Evolutionary conservation across 2,797 vertebrate species (phyloP).

Genomic region (Somateria mollissima): DNA sequence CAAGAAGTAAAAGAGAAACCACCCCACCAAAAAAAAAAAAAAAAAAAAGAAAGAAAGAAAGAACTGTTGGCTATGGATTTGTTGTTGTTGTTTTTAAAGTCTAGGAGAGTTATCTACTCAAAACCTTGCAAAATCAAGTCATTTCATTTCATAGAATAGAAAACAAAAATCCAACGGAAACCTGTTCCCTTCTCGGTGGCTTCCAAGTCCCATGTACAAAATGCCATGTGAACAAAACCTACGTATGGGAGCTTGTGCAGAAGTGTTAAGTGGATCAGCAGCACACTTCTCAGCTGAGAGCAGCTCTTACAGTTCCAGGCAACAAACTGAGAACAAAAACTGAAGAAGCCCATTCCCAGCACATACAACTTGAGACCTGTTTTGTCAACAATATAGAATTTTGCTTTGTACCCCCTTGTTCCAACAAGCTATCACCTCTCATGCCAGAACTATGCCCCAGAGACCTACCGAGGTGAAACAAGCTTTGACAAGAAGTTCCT

Average conservation of each 20-base stretch:
- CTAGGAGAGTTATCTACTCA: neutral
- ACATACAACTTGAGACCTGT: fast-evolving
- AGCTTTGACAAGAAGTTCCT: neutral
- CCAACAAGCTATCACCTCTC: neutral
- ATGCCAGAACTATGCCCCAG: neutral
- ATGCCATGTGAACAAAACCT: fast-evolving
- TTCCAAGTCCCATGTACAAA: neutral
- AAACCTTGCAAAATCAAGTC: neutral
- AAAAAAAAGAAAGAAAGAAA: neutral
- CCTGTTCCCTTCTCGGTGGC: neutral
- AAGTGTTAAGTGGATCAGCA: neutral
- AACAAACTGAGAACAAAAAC: neutral
- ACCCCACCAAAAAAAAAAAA: neutral
- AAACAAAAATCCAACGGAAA: fast-evolving
- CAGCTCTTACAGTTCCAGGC: neutral
- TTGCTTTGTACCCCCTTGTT: neutral
- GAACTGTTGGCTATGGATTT: too few relatives aligned
- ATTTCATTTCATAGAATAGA: neutral
- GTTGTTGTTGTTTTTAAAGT: neutral
- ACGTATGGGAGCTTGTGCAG: neutral
- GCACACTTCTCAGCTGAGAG: neutral
- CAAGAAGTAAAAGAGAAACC: neutral
- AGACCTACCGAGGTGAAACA: neutral
- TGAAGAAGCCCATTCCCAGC: neutral
- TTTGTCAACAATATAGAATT: neutral